These are phyloP conservation scores for Xestia c-nigrum DNA, from an alignment of 2,888 invertebrate genomes.

Conservation along the genomic window DNA sequence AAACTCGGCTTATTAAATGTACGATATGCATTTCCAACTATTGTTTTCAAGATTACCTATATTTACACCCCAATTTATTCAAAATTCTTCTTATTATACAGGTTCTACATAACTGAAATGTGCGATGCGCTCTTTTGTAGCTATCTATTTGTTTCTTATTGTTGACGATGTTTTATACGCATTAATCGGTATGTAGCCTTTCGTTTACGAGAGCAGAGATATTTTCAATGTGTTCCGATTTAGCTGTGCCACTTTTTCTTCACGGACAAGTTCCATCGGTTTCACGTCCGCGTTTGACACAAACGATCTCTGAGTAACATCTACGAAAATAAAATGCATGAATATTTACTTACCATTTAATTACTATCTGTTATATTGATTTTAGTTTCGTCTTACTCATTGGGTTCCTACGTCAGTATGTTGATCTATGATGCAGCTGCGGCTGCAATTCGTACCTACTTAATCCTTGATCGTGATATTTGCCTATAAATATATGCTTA, in stretches of 20 bases:
- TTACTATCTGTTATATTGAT: constrained; percentile 14
- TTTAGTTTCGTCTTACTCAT: not conserved
- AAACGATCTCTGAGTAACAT: constrained; percentile 31
- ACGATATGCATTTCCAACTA: not conserved
- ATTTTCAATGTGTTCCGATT: constrained; percentile 57
- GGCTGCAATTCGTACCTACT: not conserved
- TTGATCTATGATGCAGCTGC: constrained; percentile 27
- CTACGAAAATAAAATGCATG: constrained; percentile 36
- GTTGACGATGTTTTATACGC: constrained; percentile 14
- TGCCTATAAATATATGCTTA: constrained; percentile 7
- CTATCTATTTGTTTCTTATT: not conserved
- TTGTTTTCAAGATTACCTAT: not conserved
- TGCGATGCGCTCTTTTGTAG: constrained; percentile 8
- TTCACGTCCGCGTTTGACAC: constrained; percentile 31
- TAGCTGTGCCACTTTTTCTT: constrained; percentile 61
- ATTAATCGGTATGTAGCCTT: constrained; percentile 11
- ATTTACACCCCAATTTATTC: not conserved
- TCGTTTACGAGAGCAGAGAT: constrained; percentile 24
- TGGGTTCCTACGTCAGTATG: constrained; percentile 7
- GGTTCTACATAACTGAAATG: not conserved
- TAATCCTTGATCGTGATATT: constrained; percentile 18
- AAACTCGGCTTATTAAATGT: not conserved
- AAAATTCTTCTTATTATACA: not conserved
- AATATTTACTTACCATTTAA: constrained; percentile 11
- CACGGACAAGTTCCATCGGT: constrained; percentile 36